These are phyloP conservation scores for Puffinus mauretanicus DNA, from an alignment of 2,113 vertebrate genomes.

Conservation along the genomic window DNA sequence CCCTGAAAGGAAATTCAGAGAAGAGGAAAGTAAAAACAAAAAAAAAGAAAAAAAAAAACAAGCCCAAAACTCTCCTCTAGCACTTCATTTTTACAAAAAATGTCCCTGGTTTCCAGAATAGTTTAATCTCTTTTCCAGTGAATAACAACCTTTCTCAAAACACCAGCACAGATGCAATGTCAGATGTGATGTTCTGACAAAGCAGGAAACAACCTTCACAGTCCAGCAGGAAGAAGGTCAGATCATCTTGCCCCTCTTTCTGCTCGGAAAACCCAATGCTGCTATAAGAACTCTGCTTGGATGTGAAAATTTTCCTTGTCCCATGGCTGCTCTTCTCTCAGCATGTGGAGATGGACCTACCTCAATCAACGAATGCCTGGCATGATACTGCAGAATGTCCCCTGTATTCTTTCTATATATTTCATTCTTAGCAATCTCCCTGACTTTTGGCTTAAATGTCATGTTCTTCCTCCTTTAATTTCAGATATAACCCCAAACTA, in stretches of 20 bases:
- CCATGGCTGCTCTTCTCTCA: not conserved
- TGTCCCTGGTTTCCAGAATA: not conserved
- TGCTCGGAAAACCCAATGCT: not conserved
- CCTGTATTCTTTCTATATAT: not conserved
- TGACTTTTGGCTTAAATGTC: not conserved
- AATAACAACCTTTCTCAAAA: conserved; percentile 24
- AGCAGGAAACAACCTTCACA: conserved; percentile 56
- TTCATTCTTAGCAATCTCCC: not conserved
- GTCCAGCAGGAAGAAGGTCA: conserved; percentile 58
- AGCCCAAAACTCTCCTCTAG: not conserved
- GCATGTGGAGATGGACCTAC: not conserved
- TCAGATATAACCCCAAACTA: not conserved
- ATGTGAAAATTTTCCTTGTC: not conserved
- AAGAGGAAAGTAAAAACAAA: not conserved
- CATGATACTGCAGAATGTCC: not conserved
- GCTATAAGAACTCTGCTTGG: not conserved
- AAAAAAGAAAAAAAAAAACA: not conserved
- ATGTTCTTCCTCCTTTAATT: not conserved
- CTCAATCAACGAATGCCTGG: not conserved
- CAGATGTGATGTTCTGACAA: not conserved
- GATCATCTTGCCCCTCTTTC: conserved; percentile 20
- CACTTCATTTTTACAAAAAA: conserved; percentile 27
- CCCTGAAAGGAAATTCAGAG: not conserved
- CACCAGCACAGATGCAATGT: not conserved
- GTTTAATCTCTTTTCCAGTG: conserved; percentile 43